Conservation (phyloP, 1,140 invertebrate genomes). For the Tetramorium parvispinum region DNA sequence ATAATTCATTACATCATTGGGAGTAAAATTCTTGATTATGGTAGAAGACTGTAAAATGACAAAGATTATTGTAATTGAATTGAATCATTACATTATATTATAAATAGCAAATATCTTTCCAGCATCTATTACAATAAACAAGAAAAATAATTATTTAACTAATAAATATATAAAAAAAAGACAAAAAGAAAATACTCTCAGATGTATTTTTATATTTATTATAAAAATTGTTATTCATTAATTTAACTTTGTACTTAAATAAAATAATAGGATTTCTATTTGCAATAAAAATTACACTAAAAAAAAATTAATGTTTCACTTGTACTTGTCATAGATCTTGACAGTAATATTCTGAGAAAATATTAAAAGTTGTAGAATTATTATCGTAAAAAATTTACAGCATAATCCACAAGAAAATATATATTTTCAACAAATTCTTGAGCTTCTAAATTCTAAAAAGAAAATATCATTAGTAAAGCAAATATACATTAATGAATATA, state of each 20-base stretch:
- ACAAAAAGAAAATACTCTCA: neutral
- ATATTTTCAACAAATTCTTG: neutral
- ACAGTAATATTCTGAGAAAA: neutral
- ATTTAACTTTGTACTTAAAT: neutral
- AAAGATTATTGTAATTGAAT: neutral
- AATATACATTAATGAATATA: neutral
- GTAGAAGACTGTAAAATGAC: slow-evolving; percentile 68
- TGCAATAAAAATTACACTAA: neutral
- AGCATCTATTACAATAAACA: no score
- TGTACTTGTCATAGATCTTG: neutral
- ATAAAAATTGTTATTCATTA: neutral
- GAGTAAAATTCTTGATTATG: slow-evolving; percentile 65
- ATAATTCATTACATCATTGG: slow-evolving; percentile 72
- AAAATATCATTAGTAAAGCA: neutral
- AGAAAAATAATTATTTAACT: neutral
- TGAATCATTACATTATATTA: neutral
- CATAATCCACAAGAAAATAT: neutral
- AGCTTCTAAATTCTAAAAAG: neutral
- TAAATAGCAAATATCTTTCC: neutral
- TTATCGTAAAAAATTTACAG: neutral
- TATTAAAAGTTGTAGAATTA: neutral
- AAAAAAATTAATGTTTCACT: neutral
- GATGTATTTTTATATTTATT: neutral
- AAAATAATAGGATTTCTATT: neutral
- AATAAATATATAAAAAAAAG: neutral